A percentile compares a stretch with the other conserved stretches of the same genome.
Conservation (phyloP, 2,113 vertebrate genomes). For the Mesoclemmys tuberculata region DNA sequence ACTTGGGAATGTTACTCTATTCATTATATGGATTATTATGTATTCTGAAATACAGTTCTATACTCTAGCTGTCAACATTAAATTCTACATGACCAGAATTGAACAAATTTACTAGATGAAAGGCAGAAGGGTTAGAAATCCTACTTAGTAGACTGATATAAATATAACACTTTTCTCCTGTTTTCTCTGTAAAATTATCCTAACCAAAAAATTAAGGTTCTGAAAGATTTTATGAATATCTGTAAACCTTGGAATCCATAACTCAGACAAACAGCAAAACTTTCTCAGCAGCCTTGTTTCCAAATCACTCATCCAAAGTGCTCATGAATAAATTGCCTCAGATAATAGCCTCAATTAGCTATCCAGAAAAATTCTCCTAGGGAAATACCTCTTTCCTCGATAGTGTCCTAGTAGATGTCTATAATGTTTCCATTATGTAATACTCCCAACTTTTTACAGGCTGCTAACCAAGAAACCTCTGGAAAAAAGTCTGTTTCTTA, state of each 20-base stretch:
- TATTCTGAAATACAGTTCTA: background rate
- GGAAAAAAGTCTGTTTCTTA: conserved; percentile 62
- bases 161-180: background rate
- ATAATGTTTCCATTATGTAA: conserved; percentile 64
- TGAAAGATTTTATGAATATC: background rate
- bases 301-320: background rate
- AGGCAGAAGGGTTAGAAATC: fast-evolving
- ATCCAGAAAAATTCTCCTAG: background rate
- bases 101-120: background rate
- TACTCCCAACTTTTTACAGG: conserved; percentile 63
- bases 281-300: background rate
- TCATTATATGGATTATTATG: fast-evolving
- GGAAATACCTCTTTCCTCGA: conserved; percentile 61
- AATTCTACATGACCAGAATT: fast-evolving
- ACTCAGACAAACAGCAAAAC: background rate
- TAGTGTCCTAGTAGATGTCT: conserved; percentile 51
- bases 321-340: conserved; percentile 21
- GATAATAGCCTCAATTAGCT: conserved; percentile 53
- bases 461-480: conserved; percentile 57
- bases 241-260: background rate
- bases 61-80: fast-evolving
- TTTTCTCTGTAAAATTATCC: background rate
- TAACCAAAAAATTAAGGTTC: background rate
- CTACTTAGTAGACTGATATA: fast-evolving
- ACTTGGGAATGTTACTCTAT: fast-evolving